Base-by-base conservation (phyloP, 2,888 invertebrate genomes). In the Tipula lateralis region DNA sequence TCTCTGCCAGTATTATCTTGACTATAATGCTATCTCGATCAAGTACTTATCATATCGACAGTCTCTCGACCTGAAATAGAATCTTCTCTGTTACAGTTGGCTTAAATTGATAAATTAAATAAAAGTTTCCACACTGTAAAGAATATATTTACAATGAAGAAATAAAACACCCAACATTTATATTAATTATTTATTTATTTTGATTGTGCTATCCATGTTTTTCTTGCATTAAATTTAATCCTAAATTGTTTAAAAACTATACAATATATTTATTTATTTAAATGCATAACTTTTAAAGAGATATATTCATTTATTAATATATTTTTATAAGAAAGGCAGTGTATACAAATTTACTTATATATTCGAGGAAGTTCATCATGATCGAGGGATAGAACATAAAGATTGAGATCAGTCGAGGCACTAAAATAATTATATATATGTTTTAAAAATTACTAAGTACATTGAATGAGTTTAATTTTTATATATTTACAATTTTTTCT, bases 201-300 rank as follows among this genome's bases (percentile, higher is more conserved):
- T 24, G 66, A 66, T 66, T 66, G 66, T 66, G 66, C 66, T 66
- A 66, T 66, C 16, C 66, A 24, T 66, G 19, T 24, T 50, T 66
- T 66, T 66, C n/a, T 66, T 66, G 66, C 66, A 66, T 24, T 66
- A 19, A 66, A 66, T 66, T 66, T 24, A 66, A 66, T 24, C 66
- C 66, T 66, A 66, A 66, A 19, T 24, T 66, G 66, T 66, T 66
- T 66, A 66, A 66, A 66, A 66, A 66, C 24, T 24, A 24, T 66
- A 66, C 66, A 66, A 66, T 66, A 44, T 66, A 66, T 66, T 66
- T 66, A 66, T 2, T 66, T 66, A 66, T 66, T 66, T 66, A 66
- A 66, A 66, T 66, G 24, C 66, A 66, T 66, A 66, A 66, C 24
- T 66, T 66, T 66, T 44, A 44, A 44, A 5, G 44, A 44, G 44